phyloP scores from a whole-genome alignment of 2,797 vertebrate species.

The Pangasius krempfi region DNA sequence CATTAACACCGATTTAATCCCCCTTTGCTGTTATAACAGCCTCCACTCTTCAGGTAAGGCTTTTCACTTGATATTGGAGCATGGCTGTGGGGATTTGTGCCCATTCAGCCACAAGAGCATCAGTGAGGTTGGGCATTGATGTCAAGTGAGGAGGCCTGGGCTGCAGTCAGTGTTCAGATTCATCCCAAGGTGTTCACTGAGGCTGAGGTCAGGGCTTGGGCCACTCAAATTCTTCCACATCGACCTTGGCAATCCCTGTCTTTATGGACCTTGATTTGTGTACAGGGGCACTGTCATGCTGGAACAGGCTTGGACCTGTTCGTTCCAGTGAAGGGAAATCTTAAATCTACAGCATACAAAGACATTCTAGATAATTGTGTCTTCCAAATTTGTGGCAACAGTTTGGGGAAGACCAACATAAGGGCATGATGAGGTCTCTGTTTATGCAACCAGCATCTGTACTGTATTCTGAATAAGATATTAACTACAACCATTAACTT shows the following conservation, averaged over 20 bases:
- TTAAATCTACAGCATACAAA: neutral
- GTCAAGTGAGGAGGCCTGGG: neutral
- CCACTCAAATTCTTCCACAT: neutral
- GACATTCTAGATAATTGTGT: neutral
- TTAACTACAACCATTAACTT: neutral
- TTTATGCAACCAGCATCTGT: neutral
- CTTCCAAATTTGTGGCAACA: neutral
- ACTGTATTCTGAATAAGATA: slow-evolving; percentile 2
- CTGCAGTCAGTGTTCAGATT: neutral
- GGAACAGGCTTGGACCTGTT: neutral
- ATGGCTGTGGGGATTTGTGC: neutral
- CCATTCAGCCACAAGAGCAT: neutral
- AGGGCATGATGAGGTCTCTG: neutral
- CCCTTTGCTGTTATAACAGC: neutral
- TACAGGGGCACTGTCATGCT: neutral
- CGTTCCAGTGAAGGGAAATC: neutral
- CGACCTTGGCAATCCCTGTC: neutral
- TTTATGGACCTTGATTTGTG: neutral
- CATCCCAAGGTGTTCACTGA: neutral
- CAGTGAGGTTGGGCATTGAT: neutral
- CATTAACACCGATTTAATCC: neutral
- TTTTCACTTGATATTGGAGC: neutral
- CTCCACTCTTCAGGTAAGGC: neutral
- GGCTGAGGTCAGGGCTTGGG: neutral
- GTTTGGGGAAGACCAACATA: neutral